Percentiles rank a stretch among this genome's conserved stretches.
Conservation (phyloP, 1,140 invertebrate species). For the Kradibia gibbosae region DNA sequence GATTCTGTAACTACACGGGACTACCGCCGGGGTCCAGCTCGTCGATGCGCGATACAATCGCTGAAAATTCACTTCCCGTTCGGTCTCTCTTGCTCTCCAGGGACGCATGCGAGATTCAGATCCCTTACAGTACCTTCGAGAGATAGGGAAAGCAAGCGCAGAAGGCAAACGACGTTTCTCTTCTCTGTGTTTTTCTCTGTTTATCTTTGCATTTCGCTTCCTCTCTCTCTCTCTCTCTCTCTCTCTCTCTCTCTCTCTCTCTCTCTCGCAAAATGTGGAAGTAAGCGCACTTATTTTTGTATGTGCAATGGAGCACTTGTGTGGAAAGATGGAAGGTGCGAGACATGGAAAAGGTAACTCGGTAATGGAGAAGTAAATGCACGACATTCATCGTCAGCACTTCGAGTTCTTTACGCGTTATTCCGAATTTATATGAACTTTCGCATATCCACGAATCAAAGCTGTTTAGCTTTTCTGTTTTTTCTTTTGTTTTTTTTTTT, state of each 20-base stretch:
- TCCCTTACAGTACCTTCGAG: neutral
- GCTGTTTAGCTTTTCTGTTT: no score
- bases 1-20: neutral
- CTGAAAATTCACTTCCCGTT: slow-evolving; percentile 32
- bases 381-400: neutral
- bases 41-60: slow-evolving; percentile 38
- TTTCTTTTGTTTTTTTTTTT: no score
- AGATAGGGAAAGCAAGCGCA: neutral
- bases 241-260: no score
- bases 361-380: slow-evolving; percentile 2
- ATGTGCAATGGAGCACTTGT: no score
- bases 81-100: neutral
- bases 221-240: no score
- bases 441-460: no score
- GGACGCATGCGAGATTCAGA: neutral
- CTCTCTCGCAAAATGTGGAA: no score
- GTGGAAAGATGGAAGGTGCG: neutral
- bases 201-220: no score
- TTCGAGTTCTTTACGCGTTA: neutral
- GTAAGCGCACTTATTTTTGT: neutral
- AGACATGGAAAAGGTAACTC: neutral
- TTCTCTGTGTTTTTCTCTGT: no score
- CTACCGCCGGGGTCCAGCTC: slow-evolving; percentile 6
- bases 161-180: neutral
- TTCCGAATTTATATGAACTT: neutral